phyloP scores from a whole-genome alignment of 1,140 invertebrate genomes.

The Cydia pomonella region DNA sequence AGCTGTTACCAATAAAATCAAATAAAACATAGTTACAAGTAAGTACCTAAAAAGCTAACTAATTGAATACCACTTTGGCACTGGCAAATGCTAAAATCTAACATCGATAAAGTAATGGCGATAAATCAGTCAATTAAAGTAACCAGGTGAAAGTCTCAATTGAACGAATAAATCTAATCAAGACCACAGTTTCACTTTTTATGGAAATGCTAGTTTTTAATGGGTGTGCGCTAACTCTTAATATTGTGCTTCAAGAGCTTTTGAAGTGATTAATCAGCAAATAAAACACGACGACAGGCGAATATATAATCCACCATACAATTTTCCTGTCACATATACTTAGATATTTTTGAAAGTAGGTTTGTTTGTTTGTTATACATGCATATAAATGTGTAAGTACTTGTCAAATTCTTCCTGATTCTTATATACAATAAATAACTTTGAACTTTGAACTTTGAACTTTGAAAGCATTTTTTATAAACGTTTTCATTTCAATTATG shows the following conservation, averaged over 20 bases:
- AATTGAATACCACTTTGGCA: not conserved
- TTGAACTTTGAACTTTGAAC: no score
- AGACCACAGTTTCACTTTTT: conserved; percentile 17
- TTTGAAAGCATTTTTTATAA: no score
- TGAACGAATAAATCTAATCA: conserved; percentile 19
- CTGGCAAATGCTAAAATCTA: not conserved
- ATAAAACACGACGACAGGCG: not conserved
- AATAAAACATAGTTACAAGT: not conserved
- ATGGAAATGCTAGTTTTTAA: conserved; percentile 9
- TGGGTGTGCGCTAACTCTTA: not conserved
- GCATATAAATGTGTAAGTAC: no score
- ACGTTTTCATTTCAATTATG: no score
- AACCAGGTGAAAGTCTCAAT: conserved; percentile 19
- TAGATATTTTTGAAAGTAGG: no score
- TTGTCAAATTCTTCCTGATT: no score
- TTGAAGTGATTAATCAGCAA: not conserved
- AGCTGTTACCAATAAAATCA: not conserved
- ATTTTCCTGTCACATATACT: not conserved
- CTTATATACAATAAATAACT: no score
- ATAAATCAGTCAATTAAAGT: conserved; percentile 22
- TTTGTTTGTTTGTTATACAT: no score
- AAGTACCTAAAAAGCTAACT: not conserved
- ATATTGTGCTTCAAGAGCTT: not conserved
- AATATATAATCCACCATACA: not conserved
- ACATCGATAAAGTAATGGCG: conserved; percentile 10